Percentiles rank a stretch among this genome's conserved stretches.
Conservation (phyloP, 2,888 invertebrate genomes). For the Gymnocheta viridis region DNA sequence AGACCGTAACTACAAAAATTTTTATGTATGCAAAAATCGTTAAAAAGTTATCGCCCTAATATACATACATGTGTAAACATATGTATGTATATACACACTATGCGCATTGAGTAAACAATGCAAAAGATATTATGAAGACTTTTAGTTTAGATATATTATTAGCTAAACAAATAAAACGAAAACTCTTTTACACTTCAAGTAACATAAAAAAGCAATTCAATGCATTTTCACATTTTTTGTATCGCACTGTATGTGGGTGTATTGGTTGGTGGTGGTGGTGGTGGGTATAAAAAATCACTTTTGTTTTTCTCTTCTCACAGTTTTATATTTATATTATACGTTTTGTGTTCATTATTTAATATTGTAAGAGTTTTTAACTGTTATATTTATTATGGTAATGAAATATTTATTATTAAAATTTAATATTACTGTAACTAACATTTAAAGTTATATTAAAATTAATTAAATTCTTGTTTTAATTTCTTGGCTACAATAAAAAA, state of each 20-base stretch:
- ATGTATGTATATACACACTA: not conserved
- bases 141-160: too few relatives aligned
- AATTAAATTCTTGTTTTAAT: slow-evolving; percentile 27
- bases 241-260: too few relatives aligned
- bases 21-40: too few relatives aligned
- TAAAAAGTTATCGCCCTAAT: too few relatives aligned
- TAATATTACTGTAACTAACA: slow-evolving; percentile 42
- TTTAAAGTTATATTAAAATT: slow-evolving; percentile 39
- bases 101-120: too few relatives aligned
- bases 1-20: too few relatives aligned
- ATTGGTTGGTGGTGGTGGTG: too few relatives aligned
- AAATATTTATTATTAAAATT: slow-evolving; percentile 27
- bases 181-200: too few relatives aligned
- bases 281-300: slow-evolving; percentile 28
- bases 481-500: slow-evolving; percentile 27
- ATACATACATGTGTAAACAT: not conserved
- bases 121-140: too few relatives aligned
- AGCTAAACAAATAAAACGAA: too few relatives aligned
- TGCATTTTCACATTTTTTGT: too few relatives aligned
- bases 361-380: slow-evolving; percentile 25
- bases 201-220: too few relatives aligned
- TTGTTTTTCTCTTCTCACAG: slow-evolving; percentile 20
- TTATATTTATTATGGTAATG: slow-evolving; percentile 14
- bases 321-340: not conserved
- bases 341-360: not conserved